phyloP scores from a whole-genome alignment of 2,888 invertebrate genomes.

The Phortica okadai region DNA sequence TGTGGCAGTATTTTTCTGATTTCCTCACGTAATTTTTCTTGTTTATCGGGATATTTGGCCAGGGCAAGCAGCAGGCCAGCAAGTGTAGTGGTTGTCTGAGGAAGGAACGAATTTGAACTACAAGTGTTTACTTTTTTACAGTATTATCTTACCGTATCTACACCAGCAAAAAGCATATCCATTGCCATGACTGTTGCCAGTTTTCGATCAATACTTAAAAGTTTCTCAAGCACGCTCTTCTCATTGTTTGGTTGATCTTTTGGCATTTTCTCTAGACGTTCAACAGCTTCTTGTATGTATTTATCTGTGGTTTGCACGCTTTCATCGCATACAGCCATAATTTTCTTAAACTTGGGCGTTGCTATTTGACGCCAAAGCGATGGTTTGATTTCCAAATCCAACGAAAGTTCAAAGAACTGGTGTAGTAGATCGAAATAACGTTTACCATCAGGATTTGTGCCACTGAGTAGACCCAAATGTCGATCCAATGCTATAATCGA shows the following conservation, averaged over 20 bases:
- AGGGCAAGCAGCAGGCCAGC: slow-evolving; percentile 71
- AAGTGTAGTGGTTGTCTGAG: slow-evolving; percentile 71
- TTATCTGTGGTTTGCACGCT: too few relatives aligned
- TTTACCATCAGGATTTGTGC: slow-evolving; percentile 52
- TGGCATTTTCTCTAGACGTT: slow-evolving; percentile 1
- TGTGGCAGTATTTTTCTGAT: slow-evolving; percentile 76
- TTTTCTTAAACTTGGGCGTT: slow-evolving; percentile 50
- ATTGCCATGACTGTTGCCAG: slow-evolving; percentile 82
- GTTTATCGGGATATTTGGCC: slow-evolving; percentile 81
- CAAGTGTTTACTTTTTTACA: background rate
- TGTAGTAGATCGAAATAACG: slow-evolving; percentile 41
- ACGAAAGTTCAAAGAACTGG: slow-evolving; percentile 46
- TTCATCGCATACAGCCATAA: slow-evolving; percentile 17
- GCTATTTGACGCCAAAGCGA: slow-evolving; percentile 55
- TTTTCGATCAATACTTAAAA: slow-evolving; percentile 80
- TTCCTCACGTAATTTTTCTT: slow-evolving; percentile 81
- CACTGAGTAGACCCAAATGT: slow-evolving; percentile 56
- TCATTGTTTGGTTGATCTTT: background rate
- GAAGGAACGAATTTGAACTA: slow-evolving; percentile 10
- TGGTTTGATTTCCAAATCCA: slow-evolving; percentile 52
- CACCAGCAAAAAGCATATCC: slow-evolving; percentile 83
- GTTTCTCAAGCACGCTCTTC: slow-evolving; percentile 79
- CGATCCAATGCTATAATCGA: slow-evolving; percentile 74
- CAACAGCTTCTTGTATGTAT: background rate
- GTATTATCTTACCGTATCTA: slow-evolving; percentile 80